A percentile compares a stretch with the other conserved stretches of the same genome.
These are phyloP conservation scores for Astreopora myriophthalma DNA, from an alignment of 64 coral and sea anemone genomes.

Conservation along the genomic window DNA sequence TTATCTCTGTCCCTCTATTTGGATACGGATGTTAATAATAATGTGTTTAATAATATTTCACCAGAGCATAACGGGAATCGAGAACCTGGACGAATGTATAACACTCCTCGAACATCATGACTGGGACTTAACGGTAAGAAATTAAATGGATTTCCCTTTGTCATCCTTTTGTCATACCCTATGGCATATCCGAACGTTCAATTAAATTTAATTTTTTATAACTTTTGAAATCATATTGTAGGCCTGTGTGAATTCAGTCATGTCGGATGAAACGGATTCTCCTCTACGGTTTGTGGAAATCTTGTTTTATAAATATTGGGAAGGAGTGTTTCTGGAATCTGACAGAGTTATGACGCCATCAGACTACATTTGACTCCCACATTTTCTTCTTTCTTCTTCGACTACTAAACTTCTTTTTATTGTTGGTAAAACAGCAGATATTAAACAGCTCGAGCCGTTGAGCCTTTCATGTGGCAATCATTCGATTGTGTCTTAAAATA, in stretches of 20 bases:
- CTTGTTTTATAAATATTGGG: neutral
- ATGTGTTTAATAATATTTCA: conserved; percentile 18
- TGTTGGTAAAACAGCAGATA: too few relatives aligned
- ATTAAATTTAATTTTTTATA: neutral
- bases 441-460: too few relatives aligned
- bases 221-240: neutral
- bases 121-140: conserved; percentile 94
- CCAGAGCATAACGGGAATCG: conserved; percentile 96
- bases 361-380: neutral
- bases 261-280: conserved; percentile 76
- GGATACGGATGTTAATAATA: neutral
- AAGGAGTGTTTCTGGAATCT: neutral
- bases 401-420: too few relatives aligned
- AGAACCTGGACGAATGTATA: conserved; percentile 98
- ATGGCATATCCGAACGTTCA: neutral
- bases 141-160: neutral
- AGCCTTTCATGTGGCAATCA: too few relatives aligned
- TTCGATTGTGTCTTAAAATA: too few relatives aligned
- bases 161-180: neutral
- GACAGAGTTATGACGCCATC: neutral
- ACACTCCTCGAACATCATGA: conserved; percentile 88
- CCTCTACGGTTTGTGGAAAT: conserved; percentile 68
- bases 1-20: neutral
- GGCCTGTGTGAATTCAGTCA: conserved; percentile 89
- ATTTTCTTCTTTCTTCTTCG: too few relatives aligned